These are phyloP conservation scores for Cochlearius cochlearius DNA, from an alignment of 2,113 vertebrate genomes.

Conservation along the genomic window DNA sequence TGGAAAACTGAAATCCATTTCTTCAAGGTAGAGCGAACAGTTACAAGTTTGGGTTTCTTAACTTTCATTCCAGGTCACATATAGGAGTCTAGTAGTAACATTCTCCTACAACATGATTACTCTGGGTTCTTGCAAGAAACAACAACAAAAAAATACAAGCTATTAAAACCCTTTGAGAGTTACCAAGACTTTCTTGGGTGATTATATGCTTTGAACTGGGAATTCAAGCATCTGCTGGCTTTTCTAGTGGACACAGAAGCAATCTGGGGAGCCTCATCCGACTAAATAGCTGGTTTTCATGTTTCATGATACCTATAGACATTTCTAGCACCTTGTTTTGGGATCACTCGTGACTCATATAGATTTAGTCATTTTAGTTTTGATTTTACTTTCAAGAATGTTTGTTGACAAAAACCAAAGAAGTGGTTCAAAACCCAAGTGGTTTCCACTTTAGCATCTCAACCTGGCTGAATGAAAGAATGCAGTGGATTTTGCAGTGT, in stretches of 20 bases:
- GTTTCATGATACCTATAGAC: background rate
- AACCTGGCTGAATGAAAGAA: background rate
- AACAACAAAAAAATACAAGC: background rate
- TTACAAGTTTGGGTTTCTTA: background rate
- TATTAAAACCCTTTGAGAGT: background rate
- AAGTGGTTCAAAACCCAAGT: background rate
- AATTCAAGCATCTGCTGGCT: background rate
- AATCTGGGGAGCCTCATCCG: background rate
- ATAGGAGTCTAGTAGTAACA: background rate
- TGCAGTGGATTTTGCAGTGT: background rate
- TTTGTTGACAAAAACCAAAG: background rate
- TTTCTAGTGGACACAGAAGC: background rate
- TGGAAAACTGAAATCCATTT: background rate
- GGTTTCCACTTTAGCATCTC: background rate
- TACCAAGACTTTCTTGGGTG: background rate
- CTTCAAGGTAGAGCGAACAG: background rate
- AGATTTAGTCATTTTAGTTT: background rate
- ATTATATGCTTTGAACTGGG: background rate
- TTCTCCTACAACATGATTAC: background rate
- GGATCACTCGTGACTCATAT: background rate
- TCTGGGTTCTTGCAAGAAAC: background rate
- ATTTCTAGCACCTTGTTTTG: background rate
- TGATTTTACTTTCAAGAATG: background rate
- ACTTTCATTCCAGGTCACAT: background rate
- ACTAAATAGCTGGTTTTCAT: background rate